Conservation (phyloP, 2,113 vertebrate genomes). For the Rutilus rutilus region DNA sequence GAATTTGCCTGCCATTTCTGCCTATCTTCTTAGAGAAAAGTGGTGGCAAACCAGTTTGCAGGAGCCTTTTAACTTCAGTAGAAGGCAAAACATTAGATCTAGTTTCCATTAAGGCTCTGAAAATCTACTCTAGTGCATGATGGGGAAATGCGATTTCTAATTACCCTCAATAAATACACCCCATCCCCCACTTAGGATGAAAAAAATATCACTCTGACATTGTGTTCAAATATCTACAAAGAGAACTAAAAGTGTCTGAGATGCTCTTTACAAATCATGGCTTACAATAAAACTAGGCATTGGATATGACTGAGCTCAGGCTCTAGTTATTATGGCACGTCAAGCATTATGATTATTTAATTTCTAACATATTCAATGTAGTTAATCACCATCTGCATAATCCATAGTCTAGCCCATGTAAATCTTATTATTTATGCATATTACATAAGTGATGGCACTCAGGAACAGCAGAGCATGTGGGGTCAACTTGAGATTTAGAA, state of each 20-base stretch:
- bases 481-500: neutral
- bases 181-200: slow-evolving; percentile 1
- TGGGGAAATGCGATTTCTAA: neutral
- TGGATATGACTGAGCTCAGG: neutral
- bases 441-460: slow-evolving; percentile 12
- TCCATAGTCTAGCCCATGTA: slow-evolving; percentile 5
- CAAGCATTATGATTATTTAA: neutral
- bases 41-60: slow-evolving; percentile 1
- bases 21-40: neutral
- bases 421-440: slow-evolving; percentile 27
- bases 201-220: neutral
- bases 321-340: neutral
- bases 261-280: neutral
- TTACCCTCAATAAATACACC: slow-evolving; percentile 20
- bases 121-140: slow-evolving; percentile 11
- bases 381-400: slow-evolving; percentile 16
- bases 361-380: neutral
- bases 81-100: slow-evolving; percentile 25
- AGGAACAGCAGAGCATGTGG: neutral
- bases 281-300: neutral
- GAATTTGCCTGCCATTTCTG: neutral
- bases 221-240: neutral
- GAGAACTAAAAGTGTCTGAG: neutral
- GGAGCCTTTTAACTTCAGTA: slow-evolving; percentile 35
- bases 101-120: slow-evolving; percentile 25